Percentiles rank a stretch among this genome's conserved stretches.
phyloP scores from a whole-genome alignment of 2,113 vertebrate genomes.

The Heterocephalus glaber region DNA sequence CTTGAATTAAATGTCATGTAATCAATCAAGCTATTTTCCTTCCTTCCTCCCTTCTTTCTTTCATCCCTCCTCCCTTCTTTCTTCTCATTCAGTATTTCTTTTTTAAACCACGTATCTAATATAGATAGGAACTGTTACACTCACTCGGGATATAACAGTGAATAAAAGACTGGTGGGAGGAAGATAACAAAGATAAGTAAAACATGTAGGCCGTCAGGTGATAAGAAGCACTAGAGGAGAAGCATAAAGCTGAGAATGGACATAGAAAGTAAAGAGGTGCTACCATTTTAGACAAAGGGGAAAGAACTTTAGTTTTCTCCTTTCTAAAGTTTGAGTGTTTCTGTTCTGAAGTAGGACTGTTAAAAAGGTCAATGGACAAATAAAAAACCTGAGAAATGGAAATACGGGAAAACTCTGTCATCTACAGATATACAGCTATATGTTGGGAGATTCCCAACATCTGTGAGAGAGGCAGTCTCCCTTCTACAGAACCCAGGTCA shows the following conservation, averaged over 20 bases:
- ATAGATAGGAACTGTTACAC: neutral
- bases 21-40: neutral
- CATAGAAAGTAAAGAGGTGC: accelerated
- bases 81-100: neutral
- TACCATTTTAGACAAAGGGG: neutral
- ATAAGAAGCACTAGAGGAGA: neutral
- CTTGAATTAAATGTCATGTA: neutral
- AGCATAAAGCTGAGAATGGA: neutral
- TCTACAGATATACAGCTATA: accelerated
- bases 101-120: neutral
- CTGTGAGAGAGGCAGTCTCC: neutral
- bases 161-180: neutral
- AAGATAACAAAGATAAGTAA: neutral
- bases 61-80: neutral
- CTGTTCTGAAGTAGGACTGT: neutral
- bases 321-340: neutral
- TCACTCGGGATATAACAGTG: neutral
- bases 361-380: neutral
- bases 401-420: neutral
- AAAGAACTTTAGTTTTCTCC: neutral
- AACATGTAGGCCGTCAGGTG: neutral
- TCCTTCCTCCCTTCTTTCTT: neutral
- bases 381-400: neutral
- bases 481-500: neutral
- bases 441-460: too few species aligned